A percentile compares a stretch with the other conserved stretches of the same genome.
These are phyloP conservation scores for Diorhabda carinulata DNA, from an alignment of 1,140 invertebrate species.

Conservation along the genomic window DNA sequence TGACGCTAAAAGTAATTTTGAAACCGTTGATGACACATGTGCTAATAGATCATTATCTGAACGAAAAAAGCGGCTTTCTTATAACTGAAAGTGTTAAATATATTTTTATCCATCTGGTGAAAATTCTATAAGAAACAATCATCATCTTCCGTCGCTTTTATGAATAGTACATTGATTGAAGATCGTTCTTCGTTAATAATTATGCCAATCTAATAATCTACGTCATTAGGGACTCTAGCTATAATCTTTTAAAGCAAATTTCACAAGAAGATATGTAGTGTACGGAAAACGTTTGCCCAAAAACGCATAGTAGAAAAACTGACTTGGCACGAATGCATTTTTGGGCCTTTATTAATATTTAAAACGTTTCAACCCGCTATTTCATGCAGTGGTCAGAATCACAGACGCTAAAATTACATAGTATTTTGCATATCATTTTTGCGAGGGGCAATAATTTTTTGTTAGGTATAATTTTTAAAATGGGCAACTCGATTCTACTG, in stretches of 20 bases:
- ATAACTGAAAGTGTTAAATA: conserved; percentile 17
- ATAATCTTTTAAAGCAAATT: background rate
- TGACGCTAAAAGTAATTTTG: conserved; percentile 19
- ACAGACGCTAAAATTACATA: conserved; percentile 44
- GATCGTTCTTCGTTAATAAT: background rate
- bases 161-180: conserved; percentile 5
- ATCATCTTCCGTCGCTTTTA: conserved; percentile 12
- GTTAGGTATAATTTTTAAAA: conserved; percentile 42
- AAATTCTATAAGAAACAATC: background rate
- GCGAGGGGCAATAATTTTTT: conserved; percentile 43
- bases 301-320: conserved; percentile 36
- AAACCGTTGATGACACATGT: conserved; percentile 19
- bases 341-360: conserved; percentile 42
- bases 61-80: conserved; percentile 4
- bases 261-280: background rate
- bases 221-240: background rate
- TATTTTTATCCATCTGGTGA: conserved; percentile 5
- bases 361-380: conserved; percentile 34
- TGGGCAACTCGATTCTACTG: conserved; percentile 17
- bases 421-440: conserved; percentile 46
- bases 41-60: conserved; percentile 12
- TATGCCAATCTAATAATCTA: no score
- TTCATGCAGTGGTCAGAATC: conserved; percentile 40
- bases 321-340: conserved; percentile 43
- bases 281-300: conserved; percentile 5